Evolutionary conservation across 2,888 invertebrate species (phyloP).

Genomic region (Tetragnatha montana): DNA sequence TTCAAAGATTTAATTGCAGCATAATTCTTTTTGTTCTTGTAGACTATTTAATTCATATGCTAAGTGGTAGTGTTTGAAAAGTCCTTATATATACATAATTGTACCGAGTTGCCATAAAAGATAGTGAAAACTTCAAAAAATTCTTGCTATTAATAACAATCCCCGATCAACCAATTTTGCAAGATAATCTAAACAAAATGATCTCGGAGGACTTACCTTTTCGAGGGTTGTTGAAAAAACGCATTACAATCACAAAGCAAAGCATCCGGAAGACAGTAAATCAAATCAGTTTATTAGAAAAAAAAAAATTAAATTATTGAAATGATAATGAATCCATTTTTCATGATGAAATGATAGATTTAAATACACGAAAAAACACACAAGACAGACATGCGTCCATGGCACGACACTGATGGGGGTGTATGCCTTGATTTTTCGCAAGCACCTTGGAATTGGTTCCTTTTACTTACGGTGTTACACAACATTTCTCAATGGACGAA

Average conservation of each 20-base stretch:
- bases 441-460: neutral
- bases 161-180: too few species aligned
- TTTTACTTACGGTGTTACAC: neutral
- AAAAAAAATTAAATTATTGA: slow-evolving; percentile 41
- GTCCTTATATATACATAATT: too few species aligned
- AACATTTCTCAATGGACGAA: neutral
- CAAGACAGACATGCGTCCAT: slow-evolving; percentile 17
- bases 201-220: too few species aligned
- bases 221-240: too few species aligned
- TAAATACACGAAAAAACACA: slow-evolving; percentile 51
- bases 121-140: too few species aligned
- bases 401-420: neutral
- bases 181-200: too few species aligned
- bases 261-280: neutral
- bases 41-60: too few species aligned
- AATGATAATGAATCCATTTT: slow-evolving; percentile 50
- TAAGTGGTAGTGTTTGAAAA: too few species aligned
- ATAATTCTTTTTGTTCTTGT: too few species aligned
- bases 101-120: too few species aligned
- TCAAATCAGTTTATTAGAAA: slow-evolving; percentile 42
- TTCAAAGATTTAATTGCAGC: too few species aligned
- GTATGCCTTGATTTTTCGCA: neutral
- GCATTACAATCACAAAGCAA: slow-evolving; percentile 3
- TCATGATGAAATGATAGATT: slow-evolving; percentile 52
- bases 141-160: too few species aligned